Evolutionary conservation across 2,113 vertebrate species (phyloP), one percentile per base, ranked within the genome.

Genomic region (Lasiurus cinereus): DNA sequence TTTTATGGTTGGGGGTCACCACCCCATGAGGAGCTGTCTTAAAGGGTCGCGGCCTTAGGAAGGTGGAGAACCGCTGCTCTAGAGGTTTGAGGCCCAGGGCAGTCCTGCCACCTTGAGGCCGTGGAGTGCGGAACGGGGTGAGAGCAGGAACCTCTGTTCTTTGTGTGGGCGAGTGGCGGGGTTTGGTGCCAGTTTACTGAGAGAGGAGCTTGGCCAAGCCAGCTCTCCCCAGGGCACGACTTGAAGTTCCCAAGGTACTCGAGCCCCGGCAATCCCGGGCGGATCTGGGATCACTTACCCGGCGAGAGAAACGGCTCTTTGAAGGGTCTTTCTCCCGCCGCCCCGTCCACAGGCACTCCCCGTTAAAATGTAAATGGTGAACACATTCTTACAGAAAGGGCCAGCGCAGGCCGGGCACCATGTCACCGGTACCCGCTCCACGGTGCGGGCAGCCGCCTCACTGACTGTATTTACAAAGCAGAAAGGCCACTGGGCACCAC

Each of bases 241-340:
- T 86, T 39, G 2, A 74, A 52, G 88, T 92, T 64, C 83, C 82
- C 56, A 46, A 74, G 87, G n/a, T 11, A 69, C 48, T 36, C 5
- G 14, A 70, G 12, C 52, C 66, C 1, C 69, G 70, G 14, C 11
- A 14, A 56, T 67, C 82, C 48, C 50, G 22, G 19, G 43, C 48
- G 86, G 83, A 73, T 89, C 92, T 46, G 24, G 78, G 74, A 33
- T 80, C 92, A 31, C 88, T 91, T 88, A 80, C 92, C 50, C 50
- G 36, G 67, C 22, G 36, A 66, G n/a, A 46, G 70, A 70, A 85
- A 19, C 11, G 33, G 69, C 39, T 73, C 67, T 90, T 80, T 88
- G 82, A 84, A 70, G 84, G 93, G 78, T 22, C 91, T 80, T 72
- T 43, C 74, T 22, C 12, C 59, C 3, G 0, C 33, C 1, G 33